Evolutionary conservation across 1,140 invertebrate species (phyloP).

Genomic region (Akabosia matsudoensis): DNA sequence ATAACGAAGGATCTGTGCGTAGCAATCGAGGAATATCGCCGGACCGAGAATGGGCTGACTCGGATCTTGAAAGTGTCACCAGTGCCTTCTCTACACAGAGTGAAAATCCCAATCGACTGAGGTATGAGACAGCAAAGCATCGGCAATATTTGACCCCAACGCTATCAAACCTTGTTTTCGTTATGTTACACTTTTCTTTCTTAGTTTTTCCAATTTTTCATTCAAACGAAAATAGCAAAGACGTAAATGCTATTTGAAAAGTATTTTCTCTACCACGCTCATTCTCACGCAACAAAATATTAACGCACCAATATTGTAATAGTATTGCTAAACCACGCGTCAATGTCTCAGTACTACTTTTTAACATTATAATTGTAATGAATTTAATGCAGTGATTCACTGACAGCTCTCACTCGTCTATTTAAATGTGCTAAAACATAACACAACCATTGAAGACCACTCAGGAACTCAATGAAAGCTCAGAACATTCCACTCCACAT

Average conservation of each 20-base stretch:
- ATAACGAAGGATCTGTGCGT: constrained; percentile 38
- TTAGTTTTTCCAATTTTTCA: too few relatives aligned
- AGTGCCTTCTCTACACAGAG: constrained; percentile 90
- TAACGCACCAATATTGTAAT: neutral
- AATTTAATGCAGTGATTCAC: too few relatives aligned
- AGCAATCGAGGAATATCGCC: constrained; percentile 42
- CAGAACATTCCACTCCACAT: too few relatives aligned
- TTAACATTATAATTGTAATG: too few relatives aligned
- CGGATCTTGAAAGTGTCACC: constrained; percentile 79
- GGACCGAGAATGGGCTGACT: constrained; percentile 67
- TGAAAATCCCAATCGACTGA: constrained; percentile 62
- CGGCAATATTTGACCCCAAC: neutral
- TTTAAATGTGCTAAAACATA: too few relatives aligned
- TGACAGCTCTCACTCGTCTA: too few relatives aligned
- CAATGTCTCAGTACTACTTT: neutral
- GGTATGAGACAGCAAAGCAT: constrained; percentile 53
- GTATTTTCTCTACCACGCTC: neutral
- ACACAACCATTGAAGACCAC: too few relatives aligned
- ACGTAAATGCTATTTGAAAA: neutral
- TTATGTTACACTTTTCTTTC: neutral
- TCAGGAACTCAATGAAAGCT: too few relatives aligned
- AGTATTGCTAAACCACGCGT: neutral
- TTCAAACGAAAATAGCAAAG: too few relatives aligned
- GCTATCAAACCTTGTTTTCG: too few relatives aligned
- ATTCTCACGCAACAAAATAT: neutral